Evolutionary conservation across 2,113 vertebrate species (phyloP).

Genomic region (Bombycilla garrulus): DNA sequence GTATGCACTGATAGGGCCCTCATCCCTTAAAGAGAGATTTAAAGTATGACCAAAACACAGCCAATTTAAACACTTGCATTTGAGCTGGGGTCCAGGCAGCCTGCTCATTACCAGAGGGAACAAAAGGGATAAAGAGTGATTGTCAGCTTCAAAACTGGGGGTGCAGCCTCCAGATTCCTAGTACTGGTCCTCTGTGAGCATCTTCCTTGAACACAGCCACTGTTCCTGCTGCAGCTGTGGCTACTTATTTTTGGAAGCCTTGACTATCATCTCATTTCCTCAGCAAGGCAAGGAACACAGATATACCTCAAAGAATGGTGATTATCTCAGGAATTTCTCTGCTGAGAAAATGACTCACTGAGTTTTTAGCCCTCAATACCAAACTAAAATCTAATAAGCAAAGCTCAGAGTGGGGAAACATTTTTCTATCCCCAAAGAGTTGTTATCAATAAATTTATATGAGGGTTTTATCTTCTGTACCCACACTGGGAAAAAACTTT

Average conservation of each 20-base stretch:
- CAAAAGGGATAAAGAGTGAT: neutral
- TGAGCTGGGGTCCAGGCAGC: neutral
- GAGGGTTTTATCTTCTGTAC: neutral
- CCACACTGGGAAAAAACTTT: neutral
- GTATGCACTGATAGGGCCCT: neutral
- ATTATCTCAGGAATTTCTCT: neutral
- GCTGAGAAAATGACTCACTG: neutral
- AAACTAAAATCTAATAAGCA: neutral
- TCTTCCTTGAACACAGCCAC: neutral
- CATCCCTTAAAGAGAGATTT: neutral
- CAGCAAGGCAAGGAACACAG: neutral
- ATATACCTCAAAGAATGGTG: neutral
- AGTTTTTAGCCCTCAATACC: neutral
- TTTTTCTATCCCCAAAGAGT: neutral
- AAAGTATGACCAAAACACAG: neutral
- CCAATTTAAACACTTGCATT: neutral
- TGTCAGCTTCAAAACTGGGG: neutral
- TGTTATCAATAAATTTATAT: neutral
- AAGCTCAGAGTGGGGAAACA: neutral
- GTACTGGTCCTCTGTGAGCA: neutral
- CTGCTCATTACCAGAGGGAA: neutral
- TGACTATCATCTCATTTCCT: neutral
- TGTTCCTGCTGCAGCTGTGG: neutral
- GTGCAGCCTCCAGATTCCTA: neutral
- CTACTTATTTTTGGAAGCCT: neutral